Evolutionary conservation across 2,113 vertebrate genomes (phyloP).

Genomic region (Epinephelus fuscoguttatus): DNA sequence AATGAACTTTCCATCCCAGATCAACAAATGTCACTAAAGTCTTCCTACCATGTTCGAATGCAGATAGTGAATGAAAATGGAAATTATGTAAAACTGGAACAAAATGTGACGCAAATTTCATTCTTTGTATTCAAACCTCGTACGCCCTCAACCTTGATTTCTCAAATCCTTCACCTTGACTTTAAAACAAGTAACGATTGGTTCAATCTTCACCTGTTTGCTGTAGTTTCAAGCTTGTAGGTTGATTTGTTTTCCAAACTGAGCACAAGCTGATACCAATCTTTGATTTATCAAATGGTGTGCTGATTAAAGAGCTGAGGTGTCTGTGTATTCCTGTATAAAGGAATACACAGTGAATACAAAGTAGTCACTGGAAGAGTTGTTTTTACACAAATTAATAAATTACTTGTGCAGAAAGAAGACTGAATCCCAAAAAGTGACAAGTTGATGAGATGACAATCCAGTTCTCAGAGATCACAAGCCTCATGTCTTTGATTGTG

Average conservation of each 20-base stretch:
- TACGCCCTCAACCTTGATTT: neutral
- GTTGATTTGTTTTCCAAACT: neutral
- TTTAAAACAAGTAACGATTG: neutral
- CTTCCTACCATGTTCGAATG: neutral
- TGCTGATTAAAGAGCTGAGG: conserved; percentile 29
- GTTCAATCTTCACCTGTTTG: neutral
- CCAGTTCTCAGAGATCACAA: conserved; percentile 1
- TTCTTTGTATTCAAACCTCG: neutral
- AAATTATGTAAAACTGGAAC: neutral
- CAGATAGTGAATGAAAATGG: neutral
- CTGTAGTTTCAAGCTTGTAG: neutral
- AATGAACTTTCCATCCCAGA: neutral
- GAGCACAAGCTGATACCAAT: conserved; percentile 2
- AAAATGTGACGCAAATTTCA: neutral
- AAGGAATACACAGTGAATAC: conserved; percentile 17
- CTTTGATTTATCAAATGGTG: conserved; percentile 8
- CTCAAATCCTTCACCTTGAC: neutral
- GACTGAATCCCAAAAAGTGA: conserved; percentile 7
- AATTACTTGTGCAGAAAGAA: conserved; percentile 22
- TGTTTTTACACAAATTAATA: conserved; percentile 15
- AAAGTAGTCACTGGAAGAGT: conserved; percentile 25
- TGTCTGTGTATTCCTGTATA: neutral
- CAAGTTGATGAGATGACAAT: neutral
- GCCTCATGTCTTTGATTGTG: neutral
- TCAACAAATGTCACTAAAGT: too few species aligned